Evolutionary conservation across 2,797 vertebrate species (phyloP).

Genomic region (Spea hammondii): DNA sequence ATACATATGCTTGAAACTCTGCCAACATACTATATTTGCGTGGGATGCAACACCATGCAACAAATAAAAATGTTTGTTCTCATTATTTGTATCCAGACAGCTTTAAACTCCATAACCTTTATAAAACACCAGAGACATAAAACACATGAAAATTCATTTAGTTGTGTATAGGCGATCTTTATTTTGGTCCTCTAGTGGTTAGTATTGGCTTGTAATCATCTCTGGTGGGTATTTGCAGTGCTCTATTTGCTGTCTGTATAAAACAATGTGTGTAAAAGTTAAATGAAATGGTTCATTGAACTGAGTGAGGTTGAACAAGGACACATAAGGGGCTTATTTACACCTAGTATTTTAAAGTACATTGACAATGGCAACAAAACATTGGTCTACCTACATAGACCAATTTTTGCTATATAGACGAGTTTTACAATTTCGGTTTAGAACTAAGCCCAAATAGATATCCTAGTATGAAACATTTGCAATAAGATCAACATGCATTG

Average conservation of each 20-base stretch:
- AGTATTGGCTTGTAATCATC: not conserved
- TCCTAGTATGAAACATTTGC: too few species aligned
- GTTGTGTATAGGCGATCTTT: not conserved
- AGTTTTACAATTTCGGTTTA: too few species aligned
- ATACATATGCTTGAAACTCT: slow-evolving; percentile 2
- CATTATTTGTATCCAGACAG: slow-evolving; percentile 14
- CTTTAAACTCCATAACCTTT: not conserved
- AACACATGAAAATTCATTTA: not conserved
- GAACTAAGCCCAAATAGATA: too few species aligned
- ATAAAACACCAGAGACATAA: slow-evolving; percentile 6
- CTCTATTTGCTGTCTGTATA: not conserved
- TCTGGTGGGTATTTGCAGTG: not conserved
- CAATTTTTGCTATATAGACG: too few species aligned
- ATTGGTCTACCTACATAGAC: too few species aligned
- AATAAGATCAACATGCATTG: too few species aligned
- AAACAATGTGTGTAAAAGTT: not conserved
- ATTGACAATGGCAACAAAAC: too few species aligned
- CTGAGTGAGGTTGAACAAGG: too few species aligned
- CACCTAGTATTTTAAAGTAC: too few species aligned
- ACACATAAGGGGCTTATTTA: too few species aligned
- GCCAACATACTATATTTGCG: slow-evolving; percentile 21
- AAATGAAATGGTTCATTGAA: too few species aligned
- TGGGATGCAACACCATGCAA: slow-evolving; percentile 20
- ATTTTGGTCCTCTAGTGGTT: not conserved
- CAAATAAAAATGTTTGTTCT: slow-evolving; percentile 21